Base-by-base conservation (phyloP, 2,797 vertebrate species). In the Sebastes cheni region DNA sequence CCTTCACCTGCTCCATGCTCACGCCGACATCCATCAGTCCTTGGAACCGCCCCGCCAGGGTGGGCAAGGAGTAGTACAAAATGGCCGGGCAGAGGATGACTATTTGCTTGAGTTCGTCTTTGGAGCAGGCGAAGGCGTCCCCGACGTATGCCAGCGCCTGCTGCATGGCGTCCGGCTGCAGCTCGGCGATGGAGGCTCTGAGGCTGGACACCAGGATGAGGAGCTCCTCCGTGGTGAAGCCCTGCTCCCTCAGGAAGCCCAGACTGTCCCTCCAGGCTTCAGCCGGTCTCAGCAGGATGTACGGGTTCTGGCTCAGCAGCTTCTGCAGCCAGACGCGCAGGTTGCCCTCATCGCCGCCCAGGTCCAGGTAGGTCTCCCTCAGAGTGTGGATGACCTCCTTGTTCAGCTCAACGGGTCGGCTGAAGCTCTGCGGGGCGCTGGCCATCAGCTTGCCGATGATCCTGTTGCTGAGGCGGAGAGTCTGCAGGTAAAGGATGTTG, bases 241-340 rank as follows among this genome's bases (percentile, higher is more conserved):
- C 92, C 74, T 92, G 93, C 64, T 95, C 92, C 61, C 94, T 96
- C 75, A 99, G 93, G 89, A 97, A 97, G 72, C 79, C 88, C 66
- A 99, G 75, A 64, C 96, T 97, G 72, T 97, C 96, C 72, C 86
- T 84, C 85, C 97, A 90, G 30, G 91, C 27, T 0, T 90, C 87
- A 0, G 96, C 92, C 2, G 93, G 93, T 80, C 93, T 96, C 91
- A 97, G 93, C 68, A 99, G 95, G 90, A 98, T 94, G 81, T 97
- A 96, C 9, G 97, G 97, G 88, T 98, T 97, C 91, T 97, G 97
- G 88, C 95, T 96, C 81, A 99, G 89, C 50, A 98, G 88, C 88
- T 98, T 98, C 74, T 97, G 95, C 77, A 99, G 93, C 97, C 98
- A 99, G 64, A 95, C 85, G 72, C 93, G 96, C 89, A 97, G 91